Base-by-base conservation (phyloP, 2,888 invertebrate species). In the Sicus ferrugineus region DNA sequence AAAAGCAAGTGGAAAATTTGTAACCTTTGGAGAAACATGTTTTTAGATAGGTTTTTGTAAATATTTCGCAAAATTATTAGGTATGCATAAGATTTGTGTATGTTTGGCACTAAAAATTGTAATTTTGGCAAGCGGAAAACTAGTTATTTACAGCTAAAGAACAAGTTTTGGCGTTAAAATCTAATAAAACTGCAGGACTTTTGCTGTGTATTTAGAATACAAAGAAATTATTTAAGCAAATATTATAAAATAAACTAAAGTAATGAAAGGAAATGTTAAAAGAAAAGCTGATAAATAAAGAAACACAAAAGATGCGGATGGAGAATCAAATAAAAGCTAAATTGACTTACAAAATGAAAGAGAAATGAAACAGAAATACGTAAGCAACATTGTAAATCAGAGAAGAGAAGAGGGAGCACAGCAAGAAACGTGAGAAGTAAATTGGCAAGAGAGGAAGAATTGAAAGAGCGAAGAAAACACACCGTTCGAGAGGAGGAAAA, bases 21-120 rank as follows among this genome's bases (percentile, higher is more conserved):
- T 70, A 72, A 67, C 67, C 9, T 48, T 54, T 54, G 54, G 59
- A 46, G 30, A 68, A 61, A 52, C 46, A 70, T 61, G 73, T 75
- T 79, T 79, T 79, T 82, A 80, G 78, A 80, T 81, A 81, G 79
- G 82, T 81, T 82, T 83, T 84, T 84, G 84, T 84, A 84, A 82
- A 84, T 84, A 84, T 83, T 77, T 80, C 80, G 77, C 82, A 58
- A 67, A 67, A 67, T 67, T 68, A 54, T 62, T 72, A 23, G 54
- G 14, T 23, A 54, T 28, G 26, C 54, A 54, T 23, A 54, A 72
- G 70, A n/a, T n/a, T 73, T 75, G 73, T 73, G 72, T 68, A 50
- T 66, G 70, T 70, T 52, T 58, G 70, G 69, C 61, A 61, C 28
- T 23, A 54, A 56, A 66, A 71, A 62, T 50, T 69, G 66, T 72